Evolutionary conservation across 1,140 invertebrate species (phyloP).

Genomic region (Muscidifurax raptorellus): DNA sequence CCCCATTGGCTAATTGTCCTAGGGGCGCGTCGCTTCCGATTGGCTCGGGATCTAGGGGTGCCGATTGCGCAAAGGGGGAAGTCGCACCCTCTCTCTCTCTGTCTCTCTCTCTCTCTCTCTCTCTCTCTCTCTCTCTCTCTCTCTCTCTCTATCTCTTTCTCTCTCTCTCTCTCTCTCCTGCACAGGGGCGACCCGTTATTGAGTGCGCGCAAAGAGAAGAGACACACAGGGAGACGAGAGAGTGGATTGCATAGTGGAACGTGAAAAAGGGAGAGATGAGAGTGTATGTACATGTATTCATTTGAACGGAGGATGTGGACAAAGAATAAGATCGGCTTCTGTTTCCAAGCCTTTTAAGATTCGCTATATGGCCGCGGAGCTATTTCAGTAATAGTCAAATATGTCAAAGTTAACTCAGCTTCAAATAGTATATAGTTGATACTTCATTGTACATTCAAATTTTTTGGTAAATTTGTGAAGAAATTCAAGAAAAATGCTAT

Average conservation of each 20-base stretch:
- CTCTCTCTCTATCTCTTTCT: too few species aligned
- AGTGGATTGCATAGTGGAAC: not conserved
- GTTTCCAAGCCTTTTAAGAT: not conserved
- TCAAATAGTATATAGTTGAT: too few species aligned
- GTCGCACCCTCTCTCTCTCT: not conserved
- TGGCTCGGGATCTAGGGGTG: not conserved
- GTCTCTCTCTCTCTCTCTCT: too few species aligned
- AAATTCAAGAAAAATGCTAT: too few species aligned
- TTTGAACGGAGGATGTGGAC: not conserved
- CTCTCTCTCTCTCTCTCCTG: too few species aligned
- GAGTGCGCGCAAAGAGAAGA: not conserved
- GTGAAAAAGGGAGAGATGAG: not conserved
- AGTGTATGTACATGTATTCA: not conserved
- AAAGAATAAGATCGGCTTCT: not conserved
- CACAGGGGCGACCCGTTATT: not conserved
- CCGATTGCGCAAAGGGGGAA: constrained; percentile 11
- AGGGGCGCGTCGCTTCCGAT: constrained; percentile 20
- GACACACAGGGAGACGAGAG: constrained; percentile 34
- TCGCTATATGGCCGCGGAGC: too few species aligned
- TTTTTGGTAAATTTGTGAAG: too few species aligned
- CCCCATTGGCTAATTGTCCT: constrained; percentile 46
- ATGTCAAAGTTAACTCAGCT: too few species aligned
- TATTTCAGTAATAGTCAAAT: too few species aligned
- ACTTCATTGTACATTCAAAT: too few species aligned
- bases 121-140: too few species aligned